phyloP scores from a whole-genome alignment of 1,140 invertebrate species.

The Acyrthosiphon pisum region DNA sequence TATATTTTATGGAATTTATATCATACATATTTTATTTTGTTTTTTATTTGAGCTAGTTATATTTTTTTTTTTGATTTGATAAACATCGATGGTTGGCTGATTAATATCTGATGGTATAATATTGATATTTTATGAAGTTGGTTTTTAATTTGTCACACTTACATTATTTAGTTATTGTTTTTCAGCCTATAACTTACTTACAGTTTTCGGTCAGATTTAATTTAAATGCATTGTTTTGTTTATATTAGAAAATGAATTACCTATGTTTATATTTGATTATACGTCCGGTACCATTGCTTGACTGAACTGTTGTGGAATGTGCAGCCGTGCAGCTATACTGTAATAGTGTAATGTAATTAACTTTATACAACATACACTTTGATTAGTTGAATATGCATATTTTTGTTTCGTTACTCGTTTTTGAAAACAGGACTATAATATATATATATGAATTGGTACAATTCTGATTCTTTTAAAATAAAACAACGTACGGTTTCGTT shows the following conservation, averaged over 20 bases:
- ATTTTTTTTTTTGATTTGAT: not conserved
- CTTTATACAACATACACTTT: not conserved
- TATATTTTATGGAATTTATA: not conserved
- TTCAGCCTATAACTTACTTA: not conserved
- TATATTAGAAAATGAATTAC: not conserved
- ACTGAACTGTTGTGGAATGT: too few species aligned
- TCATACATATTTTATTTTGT: too few species aligned
- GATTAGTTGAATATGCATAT: not conserved
- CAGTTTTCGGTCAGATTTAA: not conserved
- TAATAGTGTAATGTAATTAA: too few species aligned
- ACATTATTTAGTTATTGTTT: not conserved
- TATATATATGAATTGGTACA: not conserved
- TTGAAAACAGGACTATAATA: not conserved
- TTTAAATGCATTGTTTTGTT: not conserved
- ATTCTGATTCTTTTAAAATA: not conserved
- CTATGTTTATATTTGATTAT: not conserved
- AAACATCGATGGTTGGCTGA: not conserved
- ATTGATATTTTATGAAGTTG: not conserved
- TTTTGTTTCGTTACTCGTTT: not conserved
- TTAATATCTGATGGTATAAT: not conserved
- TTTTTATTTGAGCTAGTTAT: not conserved
- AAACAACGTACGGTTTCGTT: not conserved
- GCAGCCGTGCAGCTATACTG: too few species aligned
- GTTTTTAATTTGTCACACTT: not conserved
- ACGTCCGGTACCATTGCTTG: not conserved